Percentiles rank a stretch among this genome's conserved stretches.
Evolutionary conservation across 2,113 vertebrate species (phyloP).

Genomic region (Labrus mixtus): DNA sequence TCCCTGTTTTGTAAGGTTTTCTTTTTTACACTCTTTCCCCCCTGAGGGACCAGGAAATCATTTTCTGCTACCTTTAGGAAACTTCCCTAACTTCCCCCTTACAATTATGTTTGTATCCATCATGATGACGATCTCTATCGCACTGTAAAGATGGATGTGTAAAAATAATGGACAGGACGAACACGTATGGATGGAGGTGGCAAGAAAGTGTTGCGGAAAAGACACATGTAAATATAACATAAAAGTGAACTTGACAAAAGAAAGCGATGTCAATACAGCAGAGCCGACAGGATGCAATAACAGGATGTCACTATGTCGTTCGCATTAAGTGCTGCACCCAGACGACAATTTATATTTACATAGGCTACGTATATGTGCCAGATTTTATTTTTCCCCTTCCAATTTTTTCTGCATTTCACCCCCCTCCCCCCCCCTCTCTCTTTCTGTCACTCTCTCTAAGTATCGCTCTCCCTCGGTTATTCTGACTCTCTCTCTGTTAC

Average conservation of each 20-base stretch:
- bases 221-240: neutral
- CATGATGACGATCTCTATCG: neutral
- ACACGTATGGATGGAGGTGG: neutral
- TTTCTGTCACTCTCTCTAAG: neutral
- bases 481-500: conserved; percentile 31
- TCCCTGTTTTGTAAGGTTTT: neutral
- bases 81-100: no score
- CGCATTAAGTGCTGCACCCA: conserved; percentile 69
- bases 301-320: conserved; percentile 62
- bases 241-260: neutral
- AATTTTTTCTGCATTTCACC: neutral
- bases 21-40: neutral
- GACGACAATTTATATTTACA: conserved; percentile 50
- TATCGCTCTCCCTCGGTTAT: neutral
- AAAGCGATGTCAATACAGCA: conserved; percentile 39
- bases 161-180: neutral
- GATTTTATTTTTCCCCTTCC: conserved; percentile 15
- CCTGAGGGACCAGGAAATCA: conserved; percentile 17
- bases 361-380: neutral
- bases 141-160: neutral
- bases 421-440: neutral
- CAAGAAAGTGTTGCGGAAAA: neutral
- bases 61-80: conserved; percentile 11
- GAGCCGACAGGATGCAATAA: conserved; percentile 59
- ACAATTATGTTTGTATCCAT: conserved; percentile 32